These are phyloP conservation scores for Heteronetta atricapilla DNA, from an alignment of 2,113 vertebrate species.

Conservation along the genomic window DNA sequence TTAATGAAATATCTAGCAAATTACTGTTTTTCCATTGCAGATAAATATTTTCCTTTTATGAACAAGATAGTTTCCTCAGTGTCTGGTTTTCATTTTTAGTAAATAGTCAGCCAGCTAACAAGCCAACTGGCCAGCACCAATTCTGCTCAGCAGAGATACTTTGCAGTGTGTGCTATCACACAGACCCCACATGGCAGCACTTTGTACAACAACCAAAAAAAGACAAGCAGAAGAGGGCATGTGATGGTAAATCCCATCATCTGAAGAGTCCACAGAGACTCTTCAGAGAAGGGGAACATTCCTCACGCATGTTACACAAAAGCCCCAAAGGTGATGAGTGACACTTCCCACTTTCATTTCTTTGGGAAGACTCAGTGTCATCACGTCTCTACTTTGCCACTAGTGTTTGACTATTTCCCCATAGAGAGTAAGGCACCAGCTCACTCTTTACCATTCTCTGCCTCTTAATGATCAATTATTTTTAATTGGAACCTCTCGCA, in stretches of 20 bases:
- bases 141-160: conserved; percentile 18
- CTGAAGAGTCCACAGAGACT: conserved; percentile 33
- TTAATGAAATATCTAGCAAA: background rate
- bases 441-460: conserved; percentile 22
- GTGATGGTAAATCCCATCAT: conserved; percentile 55
- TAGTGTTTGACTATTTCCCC: conserved; percentile 22
- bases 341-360: conserved; percentile 60
- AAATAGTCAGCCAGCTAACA: conserved; percentile 2
- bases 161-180: conserved; percentile 36
- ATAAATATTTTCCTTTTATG: conserved; percentile 42
- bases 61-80: conserved; percentile 10
- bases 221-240: conserved; percentile 35
- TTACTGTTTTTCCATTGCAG: background rate
- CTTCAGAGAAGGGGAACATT: conserved; percentile 31
- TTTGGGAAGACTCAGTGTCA: conserved; percentile 36
- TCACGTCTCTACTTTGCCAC: conserved; percentile 38
- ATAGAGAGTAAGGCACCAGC: background rate
- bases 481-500: conserved; percentile 61
- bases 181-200: conserved; percentile 32
- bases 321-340: conserved; percentile 58
- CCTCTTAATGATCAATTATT: conserved; percentile 70
- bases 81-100: conserved; percentile 50
- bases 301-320: conserved; percentile 31
- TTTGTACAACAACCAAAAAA: conserved; percentile 41
- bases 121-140: background rate